Evolutionary conservation across 2,113 vertebrate genomes (phyloP).

Genomic region (Amphiprion ocellaris): DNA sequence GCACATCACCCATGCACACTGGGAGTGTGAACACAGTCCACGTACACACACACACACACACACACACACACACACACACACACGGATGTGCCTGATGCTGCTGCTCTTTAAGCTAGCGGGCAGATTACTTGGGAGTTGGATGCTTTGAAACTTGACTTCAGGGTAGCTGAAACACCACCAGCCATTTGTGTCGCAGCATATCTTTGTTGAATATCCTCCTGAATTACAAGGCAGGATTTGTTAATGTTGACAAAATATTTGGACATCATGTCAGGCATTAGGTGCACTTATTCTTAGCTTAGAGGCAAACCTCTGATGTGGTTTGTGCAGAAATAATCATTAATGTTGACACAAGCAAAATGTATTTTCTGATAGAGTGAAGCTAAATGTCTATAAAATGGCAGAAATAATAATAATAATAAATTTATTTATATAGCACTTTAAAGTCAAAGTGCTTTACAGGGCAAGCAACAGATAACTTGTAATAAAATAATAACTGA

Average conservation of each 20-base stretch:
- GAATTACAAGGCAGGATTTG: constrained; percentile 54
- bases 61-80: constrained; percentile 8
- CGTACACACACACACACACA: constrained; percentile 25
- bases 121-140: constrained; percentile 63
- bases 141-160: constrained; percentile 60
- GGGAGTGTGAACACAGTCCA: background rate
- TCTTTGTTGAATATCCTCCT: constrained; percentile 34
- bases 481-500: too few species aligned
- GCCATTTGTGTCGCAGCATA: constrained; percentile 35
- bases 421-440: too few species aligned
- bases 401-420: too few species aligned
- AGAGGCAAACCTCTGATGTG: background rate
- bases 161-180: constrained; percentile 21
- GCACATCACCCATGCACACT: constrained; percentile 43
- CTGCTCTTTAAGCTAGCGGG: constrained; percentile 60
- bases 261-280: constrained; percentile 24
- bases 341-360: background rate
- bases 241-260: constrained; percentile 50
- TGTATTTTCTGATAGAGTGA: background rate
- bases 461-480: too few species aligned
- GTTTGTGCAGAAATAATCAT: background rate
- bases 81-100: constrained; percentile 14
- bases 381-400: background rate
- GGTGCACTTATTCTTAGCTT: constrained; percentile 1
- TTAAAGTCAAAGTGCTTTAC: too few species aligned